Evolutionary conservation across 1,140 invertebrate genomes (phyloP).

Genomic region (Ericerus pela): DNA sequence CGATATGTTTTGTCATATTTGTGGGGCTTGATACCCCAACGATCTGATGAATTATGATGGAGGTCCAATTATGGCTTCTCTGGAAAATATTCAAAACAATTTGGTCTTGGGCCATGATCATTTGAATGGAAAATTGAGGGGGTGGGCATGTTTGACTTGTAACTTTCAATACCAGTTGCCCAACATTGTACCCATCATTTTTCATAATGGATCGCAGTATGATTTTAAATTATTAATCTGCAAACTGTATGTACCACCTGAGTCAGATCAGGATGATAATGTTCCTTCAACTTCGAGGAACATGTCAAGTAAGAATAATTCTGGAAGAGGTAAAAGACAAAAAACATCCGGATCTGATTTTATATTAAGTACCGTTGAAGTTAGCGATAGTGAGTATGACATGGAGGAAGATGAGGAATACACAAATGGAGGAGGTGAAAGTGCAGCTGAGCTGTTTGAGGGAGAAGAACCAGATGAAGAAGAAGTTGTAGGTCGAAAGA

Average conservation of each 20-base stretch:
- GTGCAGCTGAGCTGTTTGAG: background rate
- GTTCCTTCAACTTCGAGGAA: no score
- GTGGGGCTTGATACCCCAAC: background rate
- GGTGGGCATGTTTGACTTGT: background rate
- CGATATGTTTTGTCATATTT: background rate
- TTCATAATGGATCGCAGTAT: conserved; percentile 7
- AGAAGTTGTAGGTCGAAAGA: background rate
- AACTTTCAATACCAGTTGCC: background rate
- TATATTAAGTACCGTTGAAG: no score
- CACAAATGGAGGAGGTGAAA: no score
- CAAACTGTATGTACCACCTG: no score
- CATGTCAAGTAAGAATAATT: no score
- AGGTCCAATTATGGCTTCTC: background rate
- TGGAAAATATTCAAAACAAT: no score
- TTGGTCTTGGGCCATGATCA: conserved; percentile 7
- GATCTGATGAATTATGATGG: background rate
- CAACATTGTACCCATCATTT: background rate
- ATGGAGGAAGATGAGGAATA: background rate
- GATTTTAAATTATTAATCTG: conserved; percentile 7
- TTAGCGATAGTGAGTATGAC: no score
- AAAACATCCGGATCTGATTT: no score
- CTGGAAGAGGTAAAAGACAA: no score
- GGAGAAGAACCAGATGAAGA: background rate
- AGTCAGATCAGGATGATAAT: background rate
- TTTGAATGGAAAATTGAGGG: conserved; percentile 3